Conservation (phyloP, 2,113 vertebrate genomes). For the Anarrhichthys ocellatus region DNA sequence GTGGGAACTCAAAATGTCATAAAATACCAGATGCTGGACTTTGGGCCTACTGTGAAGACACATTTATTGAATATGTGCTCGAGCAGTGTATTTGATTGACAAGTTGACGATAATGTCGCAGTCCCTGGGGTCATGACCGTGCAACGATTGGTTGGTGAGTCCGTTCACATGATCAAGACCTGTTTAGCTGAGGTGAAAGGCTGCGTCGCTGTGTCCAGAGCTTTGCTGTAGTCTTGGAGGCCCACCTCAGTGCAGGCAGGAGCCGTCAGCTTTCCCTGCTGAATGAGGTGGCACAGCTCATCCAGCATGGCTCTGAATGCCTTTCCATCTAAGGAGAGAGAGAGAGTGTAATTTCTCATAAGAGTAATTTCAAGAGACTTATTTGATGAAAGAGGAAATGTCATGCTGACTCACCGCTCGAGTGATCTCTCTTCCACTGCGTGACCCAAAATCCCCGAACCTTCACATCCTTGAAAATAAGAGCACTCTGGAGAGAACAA, state of each 20-base stretch:
- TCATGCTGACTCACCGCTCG: conserved; percentile 81
- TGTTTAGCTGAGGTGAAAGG: conserved; percentile 92
- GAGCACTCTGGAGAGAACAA: conserved; percentile 85
- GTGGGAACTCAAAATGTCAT: not conserved
- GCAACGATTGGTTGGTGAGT: not conserved
- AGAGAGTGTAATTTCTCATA: not conserved
- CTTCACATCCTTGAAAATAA: conserved; percentile 94
- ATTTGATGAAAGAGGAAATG: not conserved
- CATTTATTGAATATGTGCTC: conserved; percentile 51
- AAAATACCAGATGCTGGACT: conserved; percentile 45
- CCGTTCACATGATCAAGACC: conserved; percentile 88
- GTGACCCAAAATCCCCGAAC: conserved; percentile 96
- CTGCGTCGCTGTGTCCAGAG: conserved; percentile 86
- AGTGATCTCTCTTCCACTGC: conserved; percentile 89
- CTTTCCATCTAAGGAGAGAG: conserved; percentile 62
- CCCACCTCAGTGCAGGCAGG: conserved; percentile 85
- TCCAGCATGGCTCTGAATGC: conserved; percentile 85
- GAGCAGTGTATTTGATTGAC: conserved; percentile 9
- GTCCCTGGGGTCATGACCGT: not conserved
- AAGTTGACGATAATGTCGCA: not conserved
- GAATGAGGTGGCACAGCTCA: conserved; percentile 86
- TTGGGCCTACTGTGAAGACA: conserved; percentile 34
- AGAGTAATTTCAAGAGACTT: not conserved
- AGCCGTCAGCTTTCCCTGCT: conserved; percentile 83
- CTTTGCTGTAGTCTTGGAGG: conserved; percentile 85